Conservation (phyloP, 2,113 vertebrate species). For the Numida meleagris region DNA sequence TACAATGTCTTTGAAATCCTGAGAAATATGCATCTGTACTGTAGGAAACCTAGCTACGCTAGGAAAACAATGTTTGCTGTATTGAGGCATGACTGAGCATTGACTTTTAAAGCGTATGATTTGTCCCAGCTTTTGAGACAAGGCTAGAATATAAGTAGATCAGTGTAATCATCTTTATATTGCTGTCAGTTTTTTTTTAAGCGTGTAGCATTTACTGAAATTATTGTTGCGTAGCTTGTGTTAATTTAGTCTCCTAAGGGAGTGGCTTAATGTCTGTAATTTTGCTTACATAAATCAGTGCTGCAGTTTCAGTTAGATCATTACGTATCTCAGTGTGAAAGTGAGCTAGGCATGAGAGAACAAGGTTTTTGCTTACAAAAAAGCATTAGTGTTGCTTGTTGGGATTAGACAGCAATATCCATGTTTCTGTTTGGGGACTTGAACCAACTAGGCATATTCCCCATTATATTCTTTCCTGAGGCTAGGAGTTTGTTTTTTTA, state of each 20-base stretch:
- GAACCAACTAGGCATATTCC: neutral
- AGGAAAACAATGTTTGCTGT: neutral
- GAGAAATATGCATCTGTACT: neutral
- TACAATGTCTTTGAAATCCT: neutral
- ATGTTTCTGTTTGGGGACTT: neutral
- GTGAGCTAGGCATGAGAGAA: neutral
- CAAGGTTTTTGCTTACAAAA: neutral
- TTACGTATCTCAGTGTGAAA: neutral
- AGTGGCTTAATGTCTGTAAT: slow-evolving; percentile 9
- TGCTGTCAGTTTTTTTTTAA: neutral
- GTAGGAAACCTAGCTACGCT: neutral
- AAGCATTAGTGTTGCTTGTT: neutral
- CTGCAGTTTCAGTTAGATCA: neutral
- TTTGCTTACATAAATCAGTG: neutral
- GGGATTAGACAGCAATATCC: neutral
- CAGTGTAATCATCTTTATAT: neutral
- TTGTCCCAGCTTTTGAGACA: neutral
- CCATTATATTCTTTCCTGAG: neutral
- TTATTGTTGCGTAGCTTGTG: neutral
- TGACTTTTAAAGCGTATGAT: neutral
- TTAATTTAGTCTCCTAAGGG: slow-evolving; percentile 15
- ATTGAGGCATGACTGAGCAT: neutral
- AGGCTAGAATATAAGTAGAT: neutral
- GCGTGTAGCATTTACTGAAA: slow-evolving; percentile 1
- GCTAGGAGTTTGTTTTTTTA: neutral